Conservation (phyloP, 1,140 invertebrate genomes). For the Lepidurus arcticus region DNA sequence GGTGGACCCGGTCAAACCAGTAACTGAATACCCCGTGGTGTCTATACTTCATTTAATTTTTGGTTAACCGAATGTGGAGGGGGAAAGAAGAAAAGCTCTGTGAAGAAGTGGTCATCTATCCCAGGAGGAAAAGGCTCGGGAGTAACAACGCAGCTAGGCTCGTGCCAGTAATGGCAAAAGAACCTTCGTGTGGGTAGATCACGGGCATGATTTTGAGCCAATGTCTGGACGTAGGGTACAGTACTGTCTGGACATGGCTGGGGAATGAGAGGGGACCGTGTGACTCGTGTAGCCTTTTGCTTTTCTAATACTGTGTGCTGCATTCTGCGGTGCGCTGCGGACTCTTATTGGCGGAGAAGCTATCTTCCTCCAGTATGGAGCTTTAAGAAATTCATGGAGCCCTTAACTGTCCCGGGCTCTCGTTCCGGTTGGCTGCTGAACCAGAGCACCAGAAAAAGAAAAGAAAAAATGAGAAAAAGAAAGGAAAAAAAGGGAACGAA, state of each 20-base stretch:
- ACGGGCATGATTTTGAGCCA: not conserved
- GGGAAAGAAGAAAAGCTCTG: no score
- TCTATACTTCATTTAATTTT: no score
- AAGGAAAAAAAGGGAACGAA: not conserved
- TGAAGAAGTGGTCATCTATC: no score
- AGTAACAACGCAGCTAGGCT: not conserved
- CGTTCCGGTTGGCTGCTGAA: constrained; percentile 16
- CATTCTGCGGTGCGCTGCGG: not conserved
- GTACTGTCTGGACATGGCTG: not conserved
- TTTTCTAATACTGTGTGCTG: not conserved
- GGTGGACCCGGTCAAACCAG: not conserved
- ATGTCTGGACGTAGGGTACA: not conserved
- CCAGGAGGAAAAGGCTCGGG: not conserved
- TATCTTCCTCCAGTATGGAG: constrained; percentile 6
- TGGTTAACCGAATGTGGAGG: no score
- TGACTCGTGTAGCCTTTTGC: constrained; percentile 5
- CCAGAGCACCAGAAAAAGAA: not conserved
- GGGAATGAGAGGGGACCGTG: not conserved
- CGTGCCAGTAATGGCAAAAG: not conserved
- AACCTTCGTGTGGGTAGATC: not conserved
- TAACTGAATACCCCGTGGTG: no score
- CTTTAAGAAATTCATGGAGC: constrained; percentile 24
- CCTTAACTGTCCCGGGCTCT: constrained; percentile 5
- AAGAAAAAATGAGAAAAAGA: not conserved
- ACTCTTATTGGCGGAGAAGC: constrained; percentile 14